These are phyloP conservation scores for Synergus gifuensis DNA, from an alignment of 2,888 invertebrate species.

Conservation along the genomic window DNA sequence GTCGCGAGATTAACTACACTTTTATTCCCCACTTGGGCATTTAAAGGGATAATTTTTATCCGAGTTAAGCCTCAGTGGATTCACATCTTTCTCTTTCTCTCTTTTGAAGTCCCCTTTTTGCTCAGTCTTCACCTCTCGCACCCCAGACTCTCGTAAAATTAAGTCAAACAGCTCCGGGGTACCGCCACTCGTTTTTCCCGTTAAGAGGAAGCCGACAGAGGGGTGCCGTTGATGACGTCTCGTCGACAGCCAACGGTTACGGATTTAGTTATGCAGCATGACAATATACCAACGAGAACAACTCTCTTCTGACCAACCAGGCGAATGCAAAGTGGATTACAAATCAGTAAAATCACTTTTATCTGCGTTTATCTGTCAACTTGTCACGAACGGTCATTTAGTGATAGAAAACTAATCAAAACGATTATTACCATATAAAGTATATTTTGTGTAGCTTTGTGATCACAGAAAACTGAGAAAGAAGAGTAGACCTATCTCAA, in stretches of 20 bases:
- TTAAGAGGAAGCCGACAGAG: constrained; percentile 41
- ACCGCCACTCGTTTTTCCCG: constrained; percentile 53
- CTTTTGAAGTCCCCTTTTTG: constrained; percentile 49
- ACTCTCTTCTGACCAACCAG: not conserved
- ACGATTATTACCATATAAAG: no score
- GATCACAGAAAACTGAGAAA: not conserved
- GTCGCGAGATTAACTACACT: constrained; percentile 69
- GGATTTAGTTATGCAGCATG: not conserved
- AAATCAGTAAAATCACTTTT: not conserved
- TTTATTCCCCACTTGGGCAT: constrained; percentile 71
- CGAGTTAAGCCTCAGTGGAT: constrained; percentile 56
- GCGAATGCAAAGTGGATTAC: not conserved
- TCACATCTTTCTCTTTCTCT: constrained; percentile 47
- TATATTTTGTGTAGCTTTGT: not conserved
- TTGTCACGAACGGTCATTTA: no score
- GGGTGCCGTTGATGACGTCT: constrained; percentile 10
- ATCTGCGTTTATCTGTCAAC: not conserved
- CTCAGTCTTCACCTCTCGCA: constrained; percentile 51
- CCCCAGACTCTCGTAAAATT: constrained; percentile 70
- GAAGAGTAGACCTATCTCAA: not conserved
- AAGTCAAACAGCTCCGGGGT: constrained; percentile 74
- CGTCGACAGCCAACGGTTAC: not conserved
- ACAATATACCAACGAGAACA: not conserved
- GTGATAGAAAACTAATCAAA: no score
- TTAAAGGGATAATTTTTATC: constrained; percentile 75